A percentile compares a stretch with the other conserved stretches of the same genome.
Conservation (phyloP, 2,888 invertebrate genomes). For the Spatulosminthurus flaviceps region DNA sequence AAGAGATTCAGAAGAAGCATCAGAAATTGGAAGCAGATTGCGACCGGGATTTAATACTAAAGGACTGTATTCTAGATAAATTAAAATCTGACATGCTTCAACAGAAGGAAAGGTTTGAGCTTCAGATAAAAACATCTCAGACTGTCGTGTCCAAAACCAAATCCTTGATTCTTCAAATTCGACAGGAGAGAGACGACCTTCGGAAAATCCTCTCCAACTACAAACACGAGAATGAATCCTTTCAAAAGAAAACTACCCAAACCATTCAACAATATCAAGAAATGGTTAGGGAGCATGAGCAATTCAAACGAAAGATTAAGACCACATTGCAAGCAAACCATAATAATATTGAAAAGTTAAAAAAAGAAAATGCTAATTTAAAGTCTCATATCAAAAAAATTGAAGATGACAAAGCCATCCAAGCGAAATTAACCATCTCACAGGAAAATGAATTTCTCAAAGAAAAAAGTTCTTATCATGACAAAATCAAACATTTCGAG, state of each 20-base stretch:
- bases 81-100: conserved; percentile 7
- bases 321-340: not conserved
- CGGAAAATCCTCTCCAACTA: not conserved
- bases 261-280: not conserved
- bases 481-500: not conserved
- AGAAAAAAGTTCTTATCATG: conserved; percentile 28
- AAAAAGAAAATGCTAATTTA: conserved; percentile 24
- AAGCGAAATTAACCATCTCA: not conserved
- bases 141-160: conserved; percentile 1
- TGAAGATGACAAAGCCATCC: conserved; percentile 18
- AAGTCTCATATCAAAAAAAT: conserved; percentile 16
- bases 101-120: conserved; percentile 24
- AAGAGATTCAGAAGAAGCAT: not conserved
- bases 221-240: conserved; percentile 21
- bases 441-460: conserved; percentile 30
- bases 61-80: conserved; percentile 34
- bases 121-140: conserved; percentile 18
- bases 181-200: conserved; percentile 11
- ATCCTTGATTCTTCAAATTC: conserved; percentile 7
- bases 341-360: not conserved
- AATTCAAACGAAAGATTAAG: conserved; percentile 4
- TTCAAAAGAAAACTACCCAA: not conserved
- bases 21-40: conserved; percentile 19
- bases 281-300: not conserved
- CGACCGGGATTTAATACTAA: not conserved